These are phyloP conservation scores for Trogon surrucura DNA, from an alignment of 2,113 vertebrate species.

Conservation along the genomic window DNA sequence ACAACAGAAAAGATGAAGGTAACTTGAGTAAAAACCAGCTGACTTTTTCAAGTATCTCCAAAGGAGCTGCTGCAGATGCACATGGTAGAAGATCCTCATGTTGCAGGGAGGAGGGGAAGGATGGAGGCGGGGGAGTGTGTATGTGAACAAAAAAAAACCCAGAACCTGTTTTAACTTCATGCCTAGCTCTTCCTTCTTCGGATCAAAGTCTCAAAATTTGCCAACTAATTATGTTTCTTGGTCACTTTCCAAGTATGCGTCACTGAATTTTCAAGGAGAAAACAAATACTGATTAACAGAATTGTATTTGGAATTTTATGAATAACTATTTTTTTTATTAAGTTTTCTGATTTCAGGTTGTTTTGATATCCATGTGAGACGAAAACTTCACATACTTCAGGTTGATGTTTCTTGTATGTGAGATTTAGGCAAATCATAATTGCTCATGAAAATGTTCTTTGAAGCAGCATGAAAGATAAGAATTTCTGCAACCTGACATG, in stretches of 20 bases:
- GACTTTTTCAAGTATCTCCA: neutral
- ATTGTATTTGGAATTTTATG: neutral
- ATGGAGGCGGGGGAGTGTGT: fast-evolving
- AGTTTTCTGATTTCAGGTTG: neutral
- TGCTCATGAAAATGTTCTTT: neutral
- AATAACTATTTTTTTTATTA: neutral
- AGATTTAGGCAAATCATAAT: conserved; percentile 4
- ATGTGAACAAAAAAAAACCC: neutral
- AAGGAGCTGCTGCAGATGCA: neutral
- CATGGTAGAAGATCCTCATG: neutral
- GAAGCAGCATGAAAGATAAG: conserved; percentile 28
- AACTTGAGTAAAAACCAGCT: neutral
- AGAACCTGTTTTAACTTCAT: neutral
- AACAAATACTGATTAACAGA: neutral
- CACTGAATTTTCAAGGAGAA: conserved; percentile 15
- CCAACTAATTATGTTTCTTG: neutral
- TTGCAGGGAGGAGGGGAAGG: neutral
- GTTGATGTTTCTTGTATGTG: neutral
- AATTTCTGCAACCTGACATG: conserved; percentile 32
- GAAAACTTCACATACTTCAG: conserved; percentile 21
- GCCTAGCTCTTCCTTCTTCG: neutral
- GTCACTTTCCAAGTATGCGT: neutral
- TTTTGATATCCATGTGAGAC: neutral
- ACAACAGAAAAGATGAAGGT: neutral
- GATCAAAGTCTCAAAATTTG: neutral